Conservation (phyloP, 2,888 invertebrate species). For the Diabrotica balteata region DNA sequence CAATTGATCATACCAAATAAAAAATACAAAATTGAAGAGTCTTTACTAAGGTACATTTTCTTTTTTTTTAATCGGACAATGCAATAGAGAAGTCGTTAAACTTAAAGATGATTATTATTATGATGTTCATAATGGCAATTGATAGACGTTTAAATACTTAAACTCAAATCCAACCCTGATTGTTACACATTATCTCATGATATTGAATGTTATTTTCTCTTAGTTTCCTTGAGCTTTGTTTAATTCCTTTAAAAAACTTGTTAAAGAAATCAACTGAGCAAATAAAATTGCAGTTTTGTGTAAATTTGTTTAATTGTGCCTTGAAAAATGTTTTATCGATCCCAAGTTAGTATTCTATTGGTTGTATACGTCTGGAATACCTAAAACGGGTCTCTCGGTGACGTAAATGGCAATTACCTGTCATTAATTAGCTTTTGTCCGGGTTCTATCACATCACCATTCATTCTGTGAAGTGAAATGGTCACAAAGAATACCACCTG, state of each 20-base stretch:
- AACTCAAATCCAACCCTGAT: background rate
- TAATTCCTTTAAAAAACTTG: slow-evolving; percentile 16
- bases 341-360: slow-evolving; percentile 14
- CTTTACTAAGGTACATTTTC: no score
- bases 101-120: no score
- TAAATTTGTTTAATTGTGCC: slow-evolving; percentile 20
- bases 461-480: slow-evolving; percentile 5
- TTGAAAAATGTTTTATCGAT: slow-evolving; percentile 17
- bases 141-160: no score
- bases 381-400: slow-evolving; percentile 5
- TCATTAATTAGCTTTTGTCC: slow-evolving; percentile 11
- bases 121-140: no score
- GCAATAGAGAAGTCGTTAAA: no score
- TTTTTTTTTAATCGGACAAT: no score
- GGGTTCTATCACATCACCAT: slow-evolving; percentile 1
- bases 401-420: slow-evolving; percentile 11
- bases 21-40: no score
- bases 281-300: slow-evolving; percentile 18
- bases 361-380: slow-evolving; percentile 7
- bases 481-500: slow-evolving; percentile 5
- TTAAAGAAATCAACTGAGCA: slow-evolving; percentile 11
- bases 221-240: background rate
- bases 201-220: background rate
- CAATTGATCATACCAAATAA: no score
- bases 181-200: background rate